Conservation (phyloP, 2,113 vertebrate genomes). For the Corynorhinus townsendii region DNA sequence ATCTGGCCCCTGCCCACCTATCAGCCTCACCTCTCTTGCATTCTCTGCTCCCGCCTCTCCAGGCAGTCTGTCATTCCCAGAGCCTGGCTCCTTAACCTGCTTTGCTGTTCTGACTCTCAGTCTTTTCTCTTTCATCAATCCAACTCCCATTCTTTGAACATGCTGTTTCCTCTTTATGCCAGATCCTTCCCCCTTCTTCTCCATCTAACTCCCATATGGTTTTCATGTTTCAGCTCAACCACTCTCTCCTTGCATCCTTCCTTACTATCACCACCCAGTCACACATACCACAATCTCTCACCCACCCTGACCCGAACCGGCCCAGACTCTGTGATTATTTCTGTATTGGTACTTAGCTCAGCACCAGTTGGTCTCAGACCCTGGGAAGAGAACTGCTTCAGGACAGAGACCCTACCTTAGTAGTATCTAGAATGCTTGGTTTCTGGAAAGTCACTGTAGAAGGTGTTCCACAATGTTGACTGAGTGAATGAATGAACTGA, state of each 20-base stretch:
- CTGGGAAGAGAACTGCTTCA: background rate
- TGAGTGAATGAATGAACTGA: background rate
- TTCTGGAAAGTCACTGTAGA: background rate
- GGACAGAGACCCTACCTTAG: background rate
- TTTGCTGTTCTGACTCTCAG: background rate
- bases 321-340: background rate
- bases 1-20: background rate
- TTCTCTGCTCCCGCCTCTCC: background rate
- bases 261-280: background rate
- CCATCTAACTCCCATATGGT: background rate
- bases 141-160: background rate
- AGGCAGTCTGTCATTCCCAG: accelerated
- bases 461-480: background rate
- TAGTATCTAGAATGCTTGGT: background rate
- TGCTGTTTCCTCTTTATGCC: background rate
- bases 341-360: background rate
- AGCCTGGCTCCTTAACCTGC: background rate
- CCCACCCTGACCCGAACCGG: background rate
- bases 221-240: background rate
- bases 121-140: background rate
- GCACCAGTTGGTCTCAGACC: background rate
- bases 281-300: background rate
- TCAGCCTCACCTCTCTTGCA: background rate
- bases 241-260: background rate
- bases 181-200: background rate